Percentiles rank a stretch among this genome's conserved stretches.
These are phyloP conservation scores for Disparrhopalites patrizii DNA, from an alignment of 2,888 invertebrate genomes.

Conservation along the genomic window DNA sequence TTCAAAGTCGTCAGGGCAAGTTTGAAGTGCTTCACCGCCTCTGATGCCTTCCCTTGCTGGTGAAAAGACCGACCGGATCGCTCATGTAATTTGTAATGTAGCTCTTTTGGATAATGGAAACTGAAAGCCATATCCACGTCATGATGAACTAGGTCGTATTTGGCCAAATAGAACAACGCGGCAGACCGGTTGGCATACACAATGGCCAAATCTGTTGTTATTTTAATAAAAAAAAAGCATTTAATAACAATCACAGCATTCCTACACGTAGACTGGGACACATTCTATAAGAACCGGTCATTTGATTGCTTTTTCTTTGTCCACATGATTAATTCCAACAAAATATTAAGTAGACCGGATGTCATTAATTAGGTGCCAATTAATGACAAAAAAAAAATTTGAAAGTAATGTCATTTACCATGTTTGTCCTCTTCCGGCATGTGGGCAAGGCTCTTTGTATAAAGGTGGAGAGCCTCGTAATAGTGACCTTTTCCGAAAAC, in stretches of 20 bases:
- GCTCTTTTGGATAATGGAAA: constrained; percentile 62
- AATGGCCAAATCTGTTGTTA: constrained; percentile 56
- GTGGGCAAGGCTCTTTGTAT: constrained; percentile 41
- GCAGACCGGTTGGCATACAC: constrained; percentile 66
- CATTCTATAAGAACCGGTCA: no score
- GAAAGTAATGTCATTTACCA: no score
- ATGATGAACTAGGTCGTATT: constrained; percentile 60
- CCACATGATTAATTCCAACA: no score
- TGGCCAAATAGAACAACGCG: constrained; percentile 59
- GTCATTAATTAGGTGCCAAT: no score
- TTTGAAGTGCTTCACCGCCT: constrained; percentile 37
- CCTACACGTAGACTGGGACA: no score
- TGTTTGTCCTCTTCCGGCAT: constrained; percentile 41
- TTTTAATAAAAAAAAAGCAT: no score
- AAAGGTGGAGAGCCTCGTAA: constrained; percentile 34
- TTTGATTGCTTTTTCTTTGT: no score
- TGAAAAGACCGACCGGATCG: constrained; percentile 41
- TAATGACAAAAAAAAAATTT: no score
- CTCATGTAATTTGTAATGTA: constrained; percentile 46
- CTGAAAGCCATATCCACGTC: constrained; percentile 65
- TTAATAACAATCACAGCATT: no score
- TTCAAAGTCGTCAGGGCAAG: constrained; percentile 37
- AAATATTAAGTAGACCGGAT: no score
- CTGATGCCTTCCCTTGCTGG: constrained; percentile 29
- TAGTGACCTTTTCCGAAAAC: constrained; percentile 27